phyloP scores from a whole-genome alignment of 2,113 vertebrate genomes.

The Gasterosteus nipponicus region DNA sequence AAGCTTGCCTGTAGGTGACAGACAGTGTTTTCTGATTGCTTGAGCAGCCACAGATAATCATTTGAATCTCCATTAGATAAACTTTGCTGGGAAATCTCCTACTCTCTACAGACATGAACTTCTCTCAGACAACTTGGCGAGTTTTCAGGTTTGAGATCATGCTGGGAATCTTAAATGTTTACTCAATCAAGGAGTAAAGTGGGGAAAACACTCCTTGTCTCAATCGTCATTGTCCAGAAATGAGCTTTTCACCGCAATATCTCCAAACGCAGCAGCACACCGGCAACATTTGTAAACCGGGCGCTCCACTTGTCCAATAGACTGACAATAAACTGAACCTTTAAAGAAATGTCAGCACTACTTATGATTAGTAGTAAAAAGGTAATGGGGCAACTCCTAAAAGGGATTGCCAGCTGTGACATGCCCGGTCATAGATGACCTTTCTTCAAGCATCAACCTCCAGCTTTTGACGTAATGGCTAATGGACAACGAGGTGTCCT shows the following conservation, averaged over 20 bases:
- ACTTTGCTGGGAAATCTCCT: conserved; percentile 35
- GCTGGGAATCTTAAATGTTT: conserved; percentile 35
- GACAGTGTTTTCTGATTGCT: conserved; percentile 44
- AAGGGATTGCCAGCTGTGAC: not conserved
- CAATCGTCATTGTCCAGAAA: not conserved
- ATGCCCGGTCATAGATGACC: not conserved
- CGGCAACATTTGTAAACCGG: not conserved
- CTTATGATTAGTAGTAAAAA: not conserved
- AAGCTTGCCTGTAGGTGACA: conserved; percentile 25
- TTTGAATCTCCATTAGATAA: conserved; percentile 43
- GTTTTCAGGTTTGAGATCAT: conserved; percentile 37
- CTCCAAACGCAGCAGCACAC: not conserved
- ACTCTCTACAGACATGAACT: conserved; percentile 18
- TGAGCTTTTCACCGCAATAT: not conserved
- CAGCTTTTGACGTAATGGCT: not conserved
- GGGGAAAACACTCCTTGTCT: conserved; percentile 21
- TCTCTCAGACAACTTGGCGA: conserved; percentile 29
- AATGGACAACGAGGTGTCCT: not conserved
- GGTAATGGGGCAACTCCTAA: not conserved
- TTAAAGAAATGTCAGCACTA: not conserved
- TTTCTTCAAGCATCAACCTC: not conserved
- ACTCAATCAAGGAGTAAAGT: conserved; percentile 31
- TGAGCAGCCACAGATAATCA: conserved; percentile 32
- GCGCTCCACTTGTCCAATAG: not conserved
- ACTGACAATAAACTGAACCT: not conserved